These are phyloP conservation scores for Aradophagus sp. DNA, from an alignment of 1,140 invertebrate genomes.

Conservation along the genomic window DNA sequence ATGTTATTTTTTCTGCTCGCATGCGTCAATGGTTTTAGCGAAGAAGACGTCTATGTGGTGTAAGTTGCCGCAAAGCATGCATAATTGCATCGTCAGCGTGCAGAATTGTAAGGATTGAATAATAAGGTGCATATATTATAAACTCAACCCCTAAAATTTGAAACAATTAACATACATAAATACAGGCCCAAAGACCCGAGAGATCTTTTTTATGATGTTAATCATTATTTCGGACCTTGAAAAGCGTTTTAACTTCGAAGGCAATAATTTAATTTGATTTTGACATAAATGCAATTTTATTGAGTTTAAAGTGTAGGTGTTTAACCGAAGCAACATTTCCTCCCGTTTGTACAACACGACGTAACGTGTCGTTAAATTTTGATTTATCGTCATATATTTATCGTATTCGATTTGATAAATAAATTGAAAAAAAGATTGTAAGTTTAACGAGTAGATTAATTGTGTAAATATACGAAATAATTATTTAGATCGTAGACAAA, in stretches of 20 bases:
- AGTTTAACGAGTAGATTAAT: conserved; percentile 5
- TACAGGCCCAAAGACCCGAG: conserved; percentile 22
- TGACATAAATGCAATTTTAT: conserved; percentile 36
- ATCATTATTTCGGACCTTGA: conserved; percentile 42
- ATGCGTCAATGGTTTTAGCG: conserved; percentile 45
- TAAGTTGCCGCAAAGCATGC: conserved; percentile 43
- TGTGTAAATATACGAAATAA: conserved; percentile 1
- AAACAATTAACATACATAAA: conserved; percentile 57
- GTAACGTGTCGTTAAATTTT: too few species aligned
- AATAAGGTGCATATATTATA: conserved; percentile 51
- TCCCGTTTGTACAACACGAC: too few species aligned
- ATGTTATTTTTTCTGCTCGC: conserved; percentile 19
- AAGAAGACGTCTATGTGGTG: conserved; percentile 43
- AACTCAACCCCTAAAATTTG: conserved; percentile 48
- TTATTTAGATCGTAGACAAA: conserved; percentile 24
- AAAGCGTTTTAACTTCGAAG: conserved; percentile 16
- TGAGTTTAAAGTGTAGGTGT: conserved; percentile 24
- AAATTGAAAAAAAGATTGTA: neutral
- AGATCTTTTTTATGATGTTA: conserved; percentile 41
- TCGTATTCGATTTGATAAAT: neutral
- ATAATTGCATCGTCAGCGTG: conserved; percentile 55
- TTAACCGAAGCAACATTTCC: neutral
- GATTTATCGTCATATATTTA: too few species aligned
- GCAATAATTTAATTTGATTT: conserved; percentile 47
- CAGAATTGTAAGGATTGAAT: conserved; percentile 55